These are phyloP conservation scores for Spea multiplicata DNA, from an alignment of 2,113 vertebrate species.

Conservation along the genomic window DNA sequence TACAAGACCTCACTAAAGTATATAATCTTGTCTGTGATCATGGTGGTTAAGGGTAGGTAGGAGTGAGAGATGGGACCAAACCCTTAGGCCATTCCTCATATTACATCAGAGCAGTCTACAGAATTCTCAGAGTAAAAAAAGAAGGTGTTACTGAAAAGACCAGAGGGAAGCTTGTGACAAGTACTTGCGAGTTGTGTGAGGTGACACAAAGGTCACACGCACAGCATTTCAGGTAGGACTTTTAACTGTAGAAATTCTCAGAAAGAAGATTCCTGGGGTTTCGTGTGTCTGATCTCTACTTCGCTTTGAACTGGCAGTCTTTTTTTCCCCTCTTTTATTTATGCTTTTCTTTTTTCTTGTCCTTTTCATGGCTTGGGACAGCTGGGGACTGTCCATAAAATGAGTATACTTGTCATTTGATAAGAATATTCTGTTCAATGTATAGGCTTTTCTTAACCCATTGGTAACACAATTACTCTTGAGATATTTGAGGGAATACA, in stretches of 20 bases:
- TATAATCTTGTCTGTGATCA: background rate
- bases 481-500: too few species aligned
- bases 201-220: slow-evolving; percentile 23
- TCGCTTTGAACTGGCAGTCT: slow-evolving; percentile 18
- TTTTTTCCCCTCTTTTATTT: slow-evolving; percentile 25
- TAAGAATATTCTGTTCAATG: too few species aligned
- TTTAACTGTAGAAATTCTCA: slow-evolving; percentile 10
- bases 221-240: slow-evolving; percentile 4
- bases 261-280: slow-evolving; percentile 9
- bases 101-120: background rate
- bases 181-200: slow-evolving; percentile 43
- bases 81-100: slow-evolving; percentile 24
- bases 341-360: background rate
- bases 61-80: slow-evolving; percentile 1
- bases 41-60: background rate
- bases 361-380: background rate
- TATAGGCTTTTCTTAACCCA: too few species aligned
- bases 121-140: slow-evolving; percentile 15
- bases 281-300: slow-evolving; percentile 30
- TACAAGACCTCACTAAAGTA: too few species aligned
- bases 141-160: slow-evolving; percentile 34
- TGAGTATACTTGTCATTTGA: too few species aligned
- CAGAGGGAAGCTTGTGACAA: slow-evolving; percentile 42
- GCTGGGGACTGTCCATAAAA: too few species aligned
- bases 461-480: too few species aligned